Conservation (phyloP, 2,113 vertebrate species). For the Bubo scandiacus region DNA sequence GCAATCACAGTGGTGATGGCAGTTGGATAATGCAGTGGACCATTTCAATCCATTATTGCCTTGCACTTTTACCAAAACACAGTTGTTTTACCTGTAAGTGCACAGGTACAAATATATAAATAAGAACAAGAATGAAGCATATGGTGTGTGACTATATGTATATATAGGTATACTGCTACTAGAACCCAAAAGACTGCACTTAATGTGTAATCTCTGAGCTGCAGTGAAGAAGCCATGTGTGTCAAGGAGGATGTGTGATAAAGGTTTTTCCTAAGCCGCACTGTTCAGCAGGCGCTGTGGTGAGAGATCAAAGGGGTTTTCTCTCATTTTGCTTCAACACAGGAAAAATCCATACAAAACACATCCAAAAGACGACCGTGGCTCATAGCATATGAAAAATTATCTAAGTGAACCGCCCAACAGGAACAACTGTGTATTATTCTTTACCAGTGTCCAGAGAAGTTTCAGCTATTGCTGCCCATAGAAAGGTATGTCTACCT, state of each 20-base stretch:
- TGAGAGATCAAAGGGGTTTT: neutral
- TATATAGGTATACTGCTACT: neutral
- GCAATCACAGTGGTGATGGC: neutral
- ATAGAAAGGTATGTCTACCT: neutral
- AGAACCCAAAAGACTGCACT: neutral
- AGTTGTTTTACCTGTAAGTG: neutral
- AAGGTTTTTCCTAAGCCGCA: neutral
- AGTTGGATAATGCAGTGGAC: neutral
- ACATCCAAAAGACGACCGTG: neutral
- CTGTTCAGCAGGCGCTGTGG: neutral
- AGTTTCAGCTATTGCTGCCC: neutral
- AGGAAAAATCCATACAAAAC: neutral
- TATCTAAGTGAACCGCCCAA: neutral
- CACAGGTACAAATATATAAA: neutral
- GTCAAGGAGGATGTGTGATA: neutral
- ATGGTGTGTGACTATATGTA: neutral
- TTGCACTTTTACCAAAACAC: neutral
- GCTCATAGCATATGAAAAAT: neutral
- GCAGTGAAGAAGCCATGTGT: neutral
- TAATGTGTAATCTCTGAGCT: neutral
- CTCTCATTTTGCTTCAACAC: neutral
- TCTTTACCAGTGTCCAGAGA: neutral
- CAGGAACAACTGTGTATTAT: neutral
- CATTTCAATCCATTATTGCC: neutral
- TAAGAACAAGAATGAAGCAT: neutral